These are phyloP conservation scores for Ormyrus nitidulus DNA, from an alignment of 2,888 invertebrate species.

Conservation along the genomic window DNA sequence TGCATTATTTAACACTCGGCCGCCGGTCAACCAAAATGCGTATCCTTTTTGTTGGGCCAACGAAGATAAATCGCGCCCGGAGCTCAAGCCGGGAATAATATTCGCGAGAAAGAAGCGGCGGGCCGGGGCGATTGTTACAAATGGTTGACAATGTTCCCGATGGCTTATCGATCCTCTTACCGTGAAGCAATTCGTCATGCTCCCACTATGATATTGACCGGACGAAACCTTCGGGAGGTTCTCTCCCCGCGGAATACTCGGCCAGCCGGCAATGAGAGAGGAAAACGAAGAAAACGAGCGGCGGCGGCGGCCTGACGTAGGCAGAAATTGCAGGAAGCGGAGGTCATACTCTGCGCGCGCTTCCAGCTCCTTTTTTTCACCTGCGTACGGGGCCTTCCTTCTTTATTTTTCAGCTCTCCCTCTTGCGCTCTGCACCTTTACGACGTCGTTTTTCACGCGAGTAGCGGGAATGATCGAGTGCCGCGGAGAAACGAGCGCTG, in stretches of 20 bases:
- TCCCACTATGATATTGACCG: slow-evolving; percentile 46
- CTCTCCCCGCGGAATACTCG: slow-evolving; percentile 25
- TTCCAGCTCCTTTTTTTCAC: slow-evolving; percentile 21
- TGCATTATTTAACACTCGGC: slow-evolving; percentile 46
- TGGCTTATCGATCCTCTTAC: slow-evolving; percentile 58
- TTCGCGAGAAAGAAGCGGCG: slow-evolving; percentile 31
- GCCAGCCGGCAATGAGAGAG: slow-evolving; percentile 18
- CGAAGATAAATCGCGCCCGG: slow-evolving; percentile 57
- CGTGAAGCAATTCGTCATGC: slow-evolving; percentile 56
- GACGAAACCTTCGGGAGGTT: slow-evolving; percentile 15
- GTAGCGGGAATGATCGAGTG: slow-evolving; percentile 49
- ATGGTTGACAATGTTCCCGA: slow-evolving; percentile 59
- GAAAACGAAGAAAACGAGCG: slow-evolving; percentile 32
- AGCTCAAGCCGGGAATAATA: slow-evolving; percentile 43
- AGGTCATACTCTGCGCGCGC: slow-evolving; percentile 18
- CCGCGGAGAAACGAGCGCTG: slow-evolving; percentile 32
- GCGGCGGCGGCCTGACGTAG: slow-evolving; percentile 13
- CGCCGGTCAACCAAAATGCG: slow-evolving; percentile 32
- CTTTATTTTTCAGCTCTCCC: neutral
- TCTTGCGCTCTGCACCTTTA: slow-evolving; percentile 27
- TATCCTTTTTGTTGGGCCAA: slow-evolving; percentile 42
- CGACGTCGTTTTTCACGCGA: slow-evolving; percentile 42
- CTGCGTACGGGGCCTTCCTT: neutral
- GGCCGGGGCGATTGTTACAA: slow-evolving; percentile 56
- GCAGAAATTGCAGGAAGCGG: slow-evolving; percentile 43